Evolutionary conservation across 2,113 vertebrate species (phyloP).

Genomic region (Aptenodytes patagonicus): DNA sequence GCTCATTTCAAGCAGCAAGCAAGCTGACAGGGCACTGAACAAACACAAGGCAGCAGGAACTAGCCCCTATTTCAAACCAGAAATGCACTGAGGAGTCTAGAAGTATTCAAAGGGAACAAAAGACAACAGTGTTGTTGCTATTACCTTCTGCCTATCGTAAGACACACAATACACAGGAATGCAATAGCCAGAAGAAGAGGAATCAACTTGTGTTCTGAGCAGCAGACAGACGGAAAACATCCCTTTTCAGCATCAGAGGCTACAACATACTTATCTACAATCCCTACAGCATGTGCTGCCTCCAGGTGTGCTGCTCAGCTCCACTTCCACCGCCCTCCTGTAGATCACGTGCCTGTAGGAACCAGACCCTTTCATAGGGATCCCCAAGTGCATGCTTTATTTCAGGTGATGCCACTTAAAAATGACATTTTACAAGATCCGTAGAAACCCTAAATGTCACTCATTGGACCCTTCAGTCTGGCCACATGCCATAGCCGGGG

Average conservation of each 20-base stretch:
- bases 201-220: not conserved
- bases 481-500: not conserved
- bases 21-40: not conserved
- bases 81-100: not conserved
- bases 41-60: not conserved
- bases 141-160: not conserved
- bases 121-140: not conserved
- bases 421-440: not conserved
- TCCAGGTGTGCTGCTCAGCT: not conserved
- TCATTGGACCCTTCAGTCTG: not conserved
- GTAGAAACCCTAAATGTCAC: not conserved
- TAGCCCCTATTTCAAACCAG: not conserved
- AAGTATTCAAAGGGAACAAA: not conserved
- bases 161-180: not conserved
- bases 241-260: not conserved
- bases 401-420: not conserved
- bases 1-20: not conserved
- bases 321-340: not conserved
- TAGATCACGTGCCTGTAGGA: accelerated
- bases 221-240: not conserved
- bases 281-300: not conserved
- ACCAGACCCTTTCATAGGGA: not conserved
- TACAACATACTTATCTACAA: not conserved
- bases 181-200: not conserved
- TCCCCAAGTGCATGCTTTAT: not conserved